These are phyloP conservation scores for Mus musculus DNA, from an alignment of 2,113 vertebrate species.

Conservation along the genomic window GRCm39 chr3:121750501-121751000, in stretches of 20 bases:
- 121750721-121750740: not conserved
- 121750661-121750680: not conserved
- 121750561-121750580: not conserved
- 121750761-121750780: not conserved
- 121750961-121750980: conserved; percentile 18
- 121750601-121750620: not conserved
- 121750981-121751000: conserved; percentile 23
- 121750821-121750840: not conserved
- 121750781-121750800: conserved; percentile 32
- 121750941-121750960: conserved; percentile 8
- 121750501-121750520: not conserved
- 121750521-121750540: not conserved
- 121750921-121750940: not conserved
- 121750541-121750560: not conserved
- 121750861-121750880: not conserved
- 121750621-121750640: not conserved
- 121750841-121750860: conserved; percentile 20
- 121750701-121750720: not conserved
- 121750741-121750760: not conserved
- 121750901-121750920: conserved; percentile 3
- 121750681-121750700: not conserved
- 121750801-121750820: not conserved
- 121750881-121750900: conserved; percentile 14
- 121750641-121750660: not conserved
- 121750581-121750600: not conserved